phyloP scores from a whole-genome alignment of 2,113 vertebrate genomes.

The Cyprinodon brontotheroides region DNA sequence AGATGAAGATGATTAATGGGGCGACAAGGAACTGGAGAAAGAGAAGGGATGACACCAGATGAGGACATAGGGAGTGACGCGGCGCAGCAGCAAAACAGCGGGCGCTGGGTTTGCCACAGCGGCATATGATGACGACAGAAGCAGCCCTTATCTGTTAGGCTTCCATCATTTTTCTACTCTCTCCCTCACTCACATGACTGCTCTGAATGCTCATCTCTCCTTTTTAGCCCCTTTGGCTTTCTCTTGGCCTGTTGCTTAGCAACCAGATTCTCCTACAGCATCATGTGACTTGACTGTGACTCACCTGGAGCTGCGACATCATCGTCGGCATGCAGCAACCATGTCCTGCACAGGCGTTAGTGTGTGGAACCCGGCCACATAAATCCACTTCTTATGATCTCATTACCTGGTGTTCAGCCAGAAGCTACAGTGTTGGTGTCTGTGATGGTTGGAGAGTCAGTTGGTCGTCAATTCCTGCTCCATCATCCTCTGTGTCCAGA shows the following conservation, averaged over 20 bases:
- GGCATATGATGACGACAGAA: conserved; percentile 70
- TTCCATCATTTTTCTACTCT: conserved; percentile 24
- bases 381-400: neutral
- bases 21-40: conserved; percentile 8
- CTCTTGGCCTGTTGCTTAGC: conserved; percentile 79
- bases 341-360: conserved; percentile 48
- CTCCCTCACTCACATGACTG: conserved; percentile 23
- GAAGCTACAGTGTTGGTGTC: neutral
- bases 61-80: neutral
- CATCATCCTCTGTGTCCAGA: neutral
- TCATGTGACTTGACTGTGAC: conserved; percentile 82
- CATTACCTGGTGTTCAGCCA: neutral
- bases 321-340: conserved; percentile 68
- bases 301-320: conserved; percentile 83
- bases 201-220: conserved; percentile 67
- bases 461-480: neutral
- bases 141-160: conserved; percentile 65
- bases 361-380: conserved; percentile 11
- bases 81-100: conserved; percentile 40
- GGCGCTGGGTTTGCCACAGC: conserved; percentile 58
- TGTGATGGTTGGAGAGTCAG: neutral
- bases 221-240: conserved; percentile 76
- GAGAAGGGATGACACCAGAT: conserved; percentile 2
- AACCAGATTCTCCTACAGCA: conserved; percentile 69
- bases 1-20: neutral